Conservation (phyloP, 2,888 invertebrate genomes). For the Pollenia griseotomentosa region DNA sequence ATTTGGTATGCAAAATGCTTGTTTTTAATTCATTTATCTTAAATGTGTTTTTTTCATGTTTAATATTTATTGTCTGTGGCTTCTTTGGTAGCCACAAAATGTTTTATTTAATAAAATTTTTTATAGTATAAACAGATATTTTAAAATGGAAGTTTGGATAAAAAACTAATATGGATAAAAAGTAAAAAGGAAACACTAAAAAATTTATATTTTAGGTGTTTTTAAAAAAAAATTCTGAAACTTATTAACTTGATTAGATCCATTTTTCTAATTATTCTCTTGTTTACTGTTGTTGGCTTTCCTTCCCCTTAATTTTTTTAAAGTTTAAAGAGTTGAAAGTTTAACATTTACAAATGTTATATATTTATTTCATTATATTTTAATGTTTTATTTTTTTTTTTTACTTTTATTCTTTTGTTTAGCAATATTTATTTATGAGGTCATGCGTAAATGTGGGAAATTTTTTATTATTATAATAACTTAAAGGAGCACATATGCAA, state of each 20-base stretch:
- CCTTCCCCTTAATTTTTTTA: conserved; percentile 45
- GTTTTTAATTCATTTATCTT: conserved; percentile 51
- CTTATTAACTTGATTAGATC: neutral
- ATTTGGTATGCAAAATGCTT: conserved; percentile 8
- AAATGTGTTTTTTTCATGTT: conserved; percentile 27
- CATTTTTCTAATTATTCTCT: neutral
- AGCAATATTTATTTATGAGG: conserved; percentile 71
- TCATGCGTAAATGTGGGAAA: conserved; percentile 72
- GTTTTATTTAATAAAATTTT: conserved; percentile 27
- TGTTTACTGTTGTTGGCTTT: neutral
- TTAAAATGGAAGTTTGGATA: neutral
- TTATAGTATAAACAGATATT: neutral
- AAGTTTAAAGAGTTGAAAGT: conserved; percentile 53
- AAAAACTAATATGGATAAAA: neutral
- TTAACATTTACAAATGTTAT: conserved; percentile 54
- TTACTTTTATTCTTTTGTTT: conserved; percentile 46
- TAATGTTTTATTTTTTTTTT: conserved; percentile 31
- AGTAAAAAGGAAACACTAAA: neutral
- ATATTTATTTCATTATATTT: conserved; percentile 48
- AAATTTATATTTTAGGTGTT: no score
- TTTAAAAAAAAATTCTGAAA: no score
- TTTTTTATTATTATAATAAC: conserved; percentile 33
- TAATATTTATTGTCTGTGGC: conserved; percentile 38
- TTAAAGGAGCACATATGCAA: conserved; percentile 3
- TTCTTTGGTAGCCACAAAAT: conserved; percentile 34